Evolutionary conservation across 2,113 vertebrate species (phyloP).

Genomic region (Physeter macrocephalus): DNA sequence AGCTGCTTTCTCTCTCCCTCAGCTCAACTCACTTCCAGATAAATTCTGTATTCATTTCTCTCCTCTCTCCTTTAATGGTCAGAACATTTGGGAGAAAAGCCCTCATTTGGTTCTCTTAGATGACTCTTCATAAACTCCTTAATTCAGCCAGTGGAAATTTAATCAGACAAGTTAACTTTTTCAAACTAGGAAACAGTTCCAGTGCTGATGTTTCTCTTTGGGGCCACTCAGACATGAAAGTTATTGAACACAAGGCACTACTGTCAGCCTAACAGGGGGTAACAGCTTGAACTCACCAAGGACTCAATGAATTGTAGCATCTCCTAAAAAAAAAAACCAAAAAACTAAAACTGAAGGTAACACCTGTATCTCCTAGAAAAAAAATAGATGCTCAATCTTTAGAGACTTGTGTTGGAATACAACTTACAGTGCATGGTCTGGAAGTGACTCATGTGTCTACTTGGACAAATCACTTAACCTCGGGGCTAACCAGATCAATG

Average conservation of each 20-base stretch:
- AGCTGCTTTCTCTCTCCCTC: not conserved
- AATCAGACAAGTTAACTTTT: not conserved
- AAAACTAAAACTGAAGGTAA: constrained; percentile 15
- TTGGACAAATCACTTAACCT: not conserved
- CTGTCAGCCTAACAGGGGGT: not conserved
- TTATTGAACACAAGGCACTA: not conserved
- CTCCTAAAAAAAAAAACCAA: not conserved
- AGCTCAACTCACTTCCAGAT: not conserved
- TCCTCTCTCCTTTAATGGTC: not conserved
- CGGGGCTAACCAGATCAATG: not conserved
- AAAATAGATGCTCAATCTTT: not conserved
- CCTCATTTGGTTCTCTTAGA: not conserved
- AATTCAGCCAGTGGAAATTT: not conserved
- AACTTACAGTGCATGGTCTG: not conserved
- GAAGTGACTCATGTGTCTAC: not conserved
- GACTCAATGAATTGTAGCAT: not conserved
- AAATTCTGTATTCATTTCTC: not conserved
- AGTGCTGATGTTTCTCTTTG: not conserved
- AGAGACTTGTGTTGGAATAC: not conserved
- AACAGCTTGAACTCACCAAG: not conserved
- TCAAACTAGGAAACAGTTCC: not conserved
- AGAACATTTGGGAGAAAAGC: not conserved
- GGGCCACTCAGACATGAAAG: not conserved
- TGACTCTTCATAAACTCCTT: not conserved
- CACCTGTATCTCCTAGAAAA: not conserved